Evolutionary conservation across 2,113 vertebrate species (phyloP).

Genomic region (Zosterops pallidus): DNA sequence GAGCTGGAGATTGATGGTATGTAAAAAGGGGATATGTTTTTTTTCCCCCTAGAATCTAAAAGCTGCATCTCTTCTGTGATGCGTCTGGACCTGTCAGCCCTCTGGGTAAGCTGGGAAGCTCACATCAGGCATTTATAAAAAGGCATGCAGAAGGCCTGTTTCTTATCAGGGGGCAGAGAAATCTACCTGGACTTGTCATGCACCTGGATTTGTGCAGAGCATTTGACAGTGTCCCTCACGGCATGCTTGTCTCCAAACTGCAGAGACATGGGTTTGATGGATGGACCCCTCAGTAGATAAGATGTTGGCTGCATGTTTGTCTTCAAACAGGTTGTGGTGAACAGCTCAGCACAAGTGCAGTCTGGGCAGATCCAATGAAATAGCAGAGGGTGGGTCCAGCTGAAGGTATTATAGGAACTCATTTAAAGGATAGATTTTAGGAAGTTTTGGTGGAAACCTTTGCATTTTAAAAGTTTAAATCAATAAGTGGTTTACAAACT

Average conservation of each 20-base stretch:
- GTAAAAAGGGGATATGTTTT: accelerated
- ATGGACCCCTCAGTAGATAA: background rate
- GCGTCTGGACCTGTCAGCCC: background rate
- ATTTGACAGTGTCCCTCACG: background rate
- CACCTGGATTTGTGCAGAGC: background rate
- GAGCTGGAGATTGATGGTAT: background rate
- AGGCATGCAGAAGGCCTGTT: background rate
- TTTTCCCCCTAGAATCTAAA: background rate
- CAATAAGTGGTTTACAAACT: background rate
- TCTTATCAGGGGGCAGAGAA: background rate
- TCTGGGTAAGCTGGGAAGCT: background rate
- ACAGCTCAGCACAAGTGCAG: background rate
- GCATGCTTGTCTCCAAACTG: background rate
- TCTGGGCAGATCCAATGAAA: background rate
- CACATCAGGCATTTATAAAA: background rate
- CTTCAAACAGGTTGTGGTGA: background rate
- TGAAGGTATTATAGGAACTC: background rate
- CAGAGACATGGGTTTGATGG: background rate
- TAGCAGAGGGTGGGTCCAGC: background rate
- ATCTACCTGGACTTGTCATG: background rate
- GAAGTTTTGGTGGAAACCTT: background rate
- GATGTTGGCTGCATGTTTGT: background rate
- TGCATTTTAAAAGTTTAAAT: background rate
- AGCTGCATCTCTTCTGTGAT: background rate
- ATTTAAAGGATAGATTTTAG: background rate